Evolutionary conservation across 2,888 invertebrate species (phyloP), one percentile per base, ranked within the genome.

Genomic region (Limnephilus auricula): DNA sequence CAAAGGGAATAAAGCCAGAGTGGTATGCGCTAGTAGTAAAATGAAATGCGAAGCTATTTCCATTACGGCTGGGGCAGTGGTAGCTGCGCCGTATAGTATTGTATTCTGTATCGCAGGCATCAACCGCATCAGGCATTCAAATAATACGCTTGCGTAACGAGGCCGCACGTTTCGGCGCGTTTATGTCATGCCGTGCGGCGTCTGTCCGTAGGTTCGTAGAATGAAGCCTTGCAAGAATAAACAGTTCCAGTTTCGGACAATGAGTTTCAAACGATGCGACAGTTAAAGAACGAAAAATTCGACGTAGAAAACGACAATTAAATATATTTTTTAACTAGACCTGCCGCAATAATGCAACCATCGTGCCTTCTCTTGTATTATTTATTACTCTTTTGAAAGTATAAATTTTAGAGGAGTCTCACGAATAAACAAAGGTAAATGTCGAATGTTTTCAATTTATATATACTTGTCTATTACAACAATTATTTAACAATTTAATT

Each of bases 151-250:
- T 85, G 85, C 45, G 85, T 85, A 85, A 85, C 85, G 45, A 85
- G 85, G 85, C 45, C 85, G 85, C 31, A 40, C 85, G 85, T 85
- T 85, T 85, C 40, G 85, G 85, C 85, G 85, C 34, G 85, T 84
- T 37, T 15, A 82, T 25, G 34, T 31, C 32, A 25, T 18, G 82
- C 31, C 31, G 18, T 10, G 25, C 31, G 25, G 25, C 18, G 25
- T 32, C 9, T 34, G 15, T 34, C 82, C 13, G 32, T 82, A 82
- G 34, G 65, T 25, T 34, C 82, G 82, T 13, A 82, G 25, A 15
- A 65, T 25, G 65, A 25, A 25, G 65, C 25, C 25, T 6, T n/a
- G 82, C 34, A 18, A 25, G 82, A 34, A 32, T 2, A 80, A 34
- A 25, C 34, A 15, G 82, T 50, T 65, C 9, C n/a, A n/a, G 65